phyloP scores from a whole-genome alignment of 2,797 vertebrate species.

The Octomys mimax region DNA sequence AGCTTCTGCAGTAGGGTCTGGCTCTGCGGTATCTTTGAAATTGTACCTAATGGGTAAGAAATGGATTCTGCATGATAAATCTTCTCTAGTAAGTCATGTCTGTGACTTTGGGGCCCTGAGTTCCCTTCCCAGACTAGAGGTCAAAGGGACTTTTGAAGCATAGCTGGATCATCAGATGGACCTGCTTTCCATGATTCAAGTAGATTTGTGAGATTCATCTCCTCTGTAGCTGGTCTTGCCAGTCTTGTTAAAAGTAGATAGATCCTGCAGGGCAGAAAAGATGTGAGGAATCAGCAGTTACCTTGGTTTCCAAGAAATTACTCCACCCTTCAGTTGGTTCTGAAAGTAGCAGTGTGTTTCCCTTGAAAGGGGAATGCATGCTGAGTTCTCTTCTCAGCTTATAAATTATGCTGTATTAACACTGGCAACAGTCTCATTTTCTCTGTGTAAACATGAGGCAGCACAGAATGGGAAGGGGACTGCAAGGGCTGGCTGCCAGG shows the following conservation, averaged over 20 bases:
- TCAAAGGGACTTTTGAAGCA: not conserved
- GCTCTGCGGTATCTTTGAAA: not conserved
- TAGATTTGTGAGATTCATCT: not conserved
- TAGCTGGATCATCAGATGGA: not conserved
- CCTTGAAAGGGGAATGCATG: constrained; percentile 80
- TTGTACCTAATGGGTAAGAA: not conserved
- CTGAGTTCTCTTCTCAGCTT: constrained; percentile 84
- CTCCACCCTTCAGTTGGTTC: constrained; percentile 81
- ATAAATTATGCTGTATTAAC: constrained; percentile 85
- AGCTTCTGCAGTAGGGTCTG: not conserved
- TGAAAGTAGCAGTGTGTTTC: constrained; percentile 83
- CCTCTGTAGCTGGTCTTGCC: constrained; percentile 2
- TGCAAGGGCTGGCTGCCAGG: constrained; percentile 73
- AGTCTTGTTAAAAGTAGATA: constrained; percentile 2
- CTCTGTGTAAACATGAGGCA: constrained; percentile 79
- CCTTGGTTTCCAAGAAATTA: constrained; percentile 81
- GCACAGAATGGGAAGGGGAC: constrained; percentile 72
- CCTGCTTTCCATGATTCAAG: not conserved
- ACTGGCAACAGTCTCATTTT: constrained; percentile 82
- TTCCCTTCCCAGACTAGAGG: not conserved
- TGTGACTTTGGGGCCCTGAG: not conserved
- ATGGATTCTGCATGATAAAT: not conserved
- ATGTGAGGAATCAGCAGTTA: constrained; percentile 61
- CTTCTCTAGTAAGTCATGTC: not conserved
- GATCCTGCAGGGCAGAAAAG: constrained; percentile 27